Evolutionary conservation across 2,113 vertebrate genomes (phyloP), one percentile per base, ranked within the genome.

Genomic region (Elephantulus edwardii): DNA sequence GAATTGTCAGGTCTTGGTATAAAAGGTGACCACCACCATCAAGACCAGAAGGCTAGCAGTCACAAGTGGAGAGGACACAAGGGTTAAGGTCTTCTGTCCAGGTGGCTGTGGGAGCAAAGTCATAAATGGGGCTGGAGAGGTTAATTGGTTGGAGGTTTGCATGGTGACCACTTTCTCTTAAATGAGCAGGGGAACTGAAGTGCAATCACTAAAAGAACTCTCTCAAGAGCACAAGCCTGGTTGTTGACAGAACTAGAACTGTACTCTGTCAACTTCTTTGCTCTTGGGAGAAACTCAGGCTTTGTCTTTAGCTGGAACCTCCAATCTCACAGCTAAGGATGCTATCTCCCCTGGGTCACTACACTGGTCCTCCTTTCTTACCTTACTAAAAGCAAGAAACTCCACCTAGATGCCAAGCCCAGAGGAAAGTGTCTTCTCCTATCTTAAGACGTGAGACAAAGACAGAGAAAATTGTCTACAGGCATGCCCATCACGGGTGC

Each of bases 31-130:
- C 24, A 11, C 8, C 62, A 33, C 19, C 1, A 8, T 1, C 3
- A 1, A 71, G 71, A 22, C 24, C 38, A 4, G n/a, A n/a, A 1
- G 16, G 35, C 17, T 22, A 7, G 10, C 5, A 50, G 30, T 62
- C 1, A 0, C 6, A n/a, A 54, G 19, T 22, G 17, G 20, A 0
- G 0, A 92, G 75, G 64, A 81, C 30, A 33, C 20, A 42, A 2
- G 33, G 28, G 33, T 35, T 46, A 58, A 9, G 46, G 30, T 14
- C 44, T 42, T 52, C 26, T 42, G 46, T 33, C 38, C 54, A 82
- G 12, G 42, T 46, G n/a, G 54, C 42, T 0, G 0, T 46, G 76
- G 44, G n/a, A 38, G 40, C 35, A 14, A 17, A 19, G 48, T 46
- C 70, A 5, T 2, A 50, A 46, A n/a, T 17, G 35, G 38, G 66